These are phyloP conservation scores for Ondatra zibethicus DNA, from an alignment of 2,113 vertebrate genomes.

Conservation along the genomic window DNA sequence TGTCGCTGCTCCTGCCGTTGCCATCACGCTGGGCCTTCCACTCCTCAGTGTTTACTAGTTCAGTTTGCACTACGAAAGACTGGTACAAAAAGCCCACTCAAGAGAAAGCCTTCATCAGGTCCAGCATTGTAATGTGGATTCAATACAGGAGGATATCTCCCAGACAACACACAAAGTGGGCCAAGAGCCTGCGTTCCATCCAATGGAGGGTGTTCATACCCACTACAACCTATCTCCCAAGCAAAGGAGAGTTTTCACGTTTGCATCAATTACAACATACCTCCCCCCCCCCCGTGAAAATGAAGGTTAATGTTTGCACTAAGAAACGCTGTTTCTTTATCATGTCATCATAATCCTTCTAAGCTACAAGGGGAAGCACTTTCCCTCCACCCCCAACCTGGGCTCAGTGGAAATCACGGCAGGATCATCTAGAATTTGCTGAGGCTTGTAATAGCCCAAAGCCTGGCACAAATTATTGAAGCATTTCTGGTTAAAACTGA, in stretches of 20 bases:
- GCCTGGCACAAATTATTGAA: not conserved
- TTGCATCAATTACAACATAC: not conserved
- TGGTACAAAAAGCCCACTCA: too few relatives aligned
- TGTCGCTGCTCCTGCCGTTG: not conserved
- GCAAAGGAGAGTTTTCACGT: not conserved
- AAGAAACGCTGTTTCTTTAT: not conserved
- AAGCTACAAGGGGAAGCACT: not conserved
- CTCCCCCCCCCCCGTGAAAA: not conserved
- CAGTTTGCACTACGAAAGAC: not conserved
- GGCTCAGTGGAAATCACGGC: not conserved
- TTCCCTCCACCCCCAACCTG: not conserved
- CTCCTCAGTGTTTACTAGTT: not conserved
- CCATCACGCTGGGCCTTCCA: too few relatives aligned
- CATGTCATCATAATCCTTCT: not conserved
- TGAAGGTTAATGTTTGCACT: not conserved
- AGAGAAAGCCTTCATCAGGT: not conserved
- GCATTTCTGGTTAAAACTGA: not conserved
- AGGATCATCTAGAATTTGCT: not conserved
- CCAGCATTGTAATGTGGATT: not conserved
- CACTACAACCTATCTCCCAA: not conserved
- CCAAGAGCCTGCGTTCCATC: not conserved
- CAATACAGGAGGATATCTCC: not conserved
- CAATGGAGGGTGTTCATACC: not conserved
- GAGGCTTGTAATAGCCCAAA: not conserved
- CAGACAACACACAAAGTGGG: not conserved